phyloP scores from a whole-genome alignment of 2,797 vertebrate genomes.

The Emys orbicularis region DNA sequence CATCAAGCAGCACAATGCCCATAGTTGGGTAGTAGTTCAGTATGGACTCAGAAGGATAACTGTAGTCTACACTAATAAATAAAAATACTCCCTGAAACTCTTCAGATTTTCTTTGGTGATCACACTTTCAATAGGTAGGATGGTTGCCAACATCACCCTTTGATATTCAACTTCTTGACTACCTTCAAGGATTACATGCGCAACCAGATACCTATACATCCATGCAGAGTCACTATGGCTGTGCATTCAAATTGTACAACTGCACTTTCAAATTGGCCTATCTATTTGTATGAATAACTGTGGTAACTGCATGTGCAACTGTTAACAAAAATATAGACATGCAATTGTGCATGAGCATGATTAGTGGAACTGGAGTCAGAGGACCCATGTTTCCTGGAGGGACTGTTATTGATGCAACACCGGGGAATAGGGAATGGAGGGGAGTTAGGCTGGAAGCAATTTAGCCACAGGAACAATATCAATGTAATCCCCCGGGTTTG shows the following conservation, averaged over 20 bases:
- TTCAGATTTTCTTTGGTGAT: neutral
- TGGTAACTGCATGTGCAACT: fast-evolving
- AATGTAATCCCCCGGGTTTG: too few relatives aligned
- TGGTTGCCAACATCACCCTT: neutral
- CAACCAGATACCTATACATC: neutral
- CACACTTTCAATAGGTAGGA: neutral
- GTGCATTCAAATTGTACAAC: neutral
- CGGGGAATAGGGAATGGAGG: too few relatives aligned
- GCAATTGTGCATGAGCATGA: too few relatives aligned
- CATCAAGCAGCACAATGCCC: neutral
- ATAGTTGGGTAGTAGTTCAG: neutral
- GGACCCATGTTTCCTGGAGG: too few relatives aligned
- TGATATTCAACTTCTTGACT: too few relatives aligned
- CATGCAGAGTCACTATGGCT: neutral
- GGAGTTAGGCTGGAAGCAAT: too few relatives aligned
- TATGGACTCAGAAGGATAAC: neutral
- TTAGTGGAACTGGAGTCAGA: neutral
- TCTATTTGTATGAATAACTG: neutral
- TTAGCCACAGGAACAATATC: too few relatives aligned
- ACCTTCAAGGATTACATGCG: too few relatives aligned
- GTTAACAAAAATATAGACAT: too few relatives aligned
- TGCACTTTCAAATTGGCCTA: neutral
- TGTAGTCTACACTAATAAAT: neutral
- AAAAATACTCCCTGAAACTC: neutral
- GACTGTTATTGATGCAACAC: too few relatives aligned